Evolutionary conservation across 2,888 invertebrate genomes (phyloP).

Genomic region (Pteria penguin): DNA sequence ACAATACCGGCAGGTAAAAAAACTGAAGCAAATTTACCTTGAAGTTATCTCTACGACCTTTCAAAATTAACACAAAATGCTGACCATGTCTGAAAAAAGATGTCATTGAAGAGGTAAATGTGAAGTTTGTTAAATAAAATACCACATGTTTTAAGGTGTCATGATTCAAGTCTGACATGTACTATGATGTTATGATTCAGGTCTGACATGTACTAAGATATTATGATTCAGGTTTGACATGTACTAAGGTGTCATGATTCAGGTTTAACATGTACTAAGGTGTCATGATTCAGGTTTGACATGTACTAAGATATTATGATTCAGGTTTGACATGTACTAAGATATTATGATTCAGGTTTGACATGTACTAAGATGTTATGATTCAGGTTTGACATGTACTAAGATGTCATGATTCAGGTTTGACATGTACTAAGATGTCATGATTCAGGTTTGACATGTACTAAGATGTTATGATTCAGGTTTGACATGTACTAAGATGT

Average conservation of each 20-base stretch:
- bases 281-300: too few relatives aligned
- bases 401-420: too few relatives aligned
- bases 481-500: too few relatives aligned
- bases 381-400: too few relatives aligned
- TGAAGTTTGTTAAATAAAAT: neutral
- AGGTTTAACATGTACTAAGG: too few relatives aligned
- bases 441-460: too few relatives aligned
- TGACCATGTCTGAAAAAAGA: slow-evolving; percentile 78
- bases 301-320: too few relatives aligned
- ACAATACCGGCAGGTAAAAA: neutral
- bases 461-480: too few relatives aligned
- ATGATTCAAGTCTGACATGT: neutral
- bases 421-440: too few relatives aligned
- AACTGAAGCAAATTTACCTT: slow-evolving; percentile 66
- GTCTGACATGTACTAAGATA: neutral
- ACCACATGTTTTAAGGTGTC: neutral
- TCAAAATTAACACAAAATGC: slow-evolving; percentile 80
- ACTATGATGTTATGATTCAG: neutral
- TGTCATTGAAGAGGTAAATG: neutral
- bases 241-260: neutral
- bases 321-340: too few relatives aligned
- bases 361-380: too few relatives aligned
- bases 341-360: too few relatives aligned
- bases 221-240: neutral
- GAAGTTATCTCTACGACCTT: slow-evolving; percentile 80